Conservation (phyloP, 2,797 vertebrate species). For the Bradypus variegatus region DNA sequence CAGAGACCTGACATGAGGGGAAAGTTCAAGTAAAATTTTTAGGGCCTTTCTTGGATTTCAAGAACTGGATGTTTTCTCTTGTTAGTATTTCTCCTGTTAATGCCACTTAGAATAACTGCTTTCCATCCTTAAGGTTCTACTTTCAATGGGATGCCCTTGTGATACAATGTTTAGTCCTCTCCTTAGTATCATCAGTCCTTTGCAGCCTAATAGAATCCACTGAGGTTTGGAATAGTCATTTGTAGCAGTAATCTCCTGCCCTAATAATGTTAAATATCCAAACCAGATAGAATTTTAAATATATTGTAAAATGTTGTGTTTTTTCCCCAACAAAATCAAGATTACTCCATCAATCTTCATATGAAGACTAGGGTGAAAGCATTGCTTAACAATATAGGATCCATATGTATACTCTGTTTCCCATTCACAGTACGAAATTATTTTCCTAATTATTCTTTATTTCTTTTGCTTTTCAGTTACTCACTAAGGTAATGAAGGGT, state of each 20-base stretch:
- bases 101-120: not conserved
- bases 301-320: not conserved
- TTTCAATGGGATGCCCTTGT: not conserved
- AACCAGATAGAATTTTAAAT: not conserved
- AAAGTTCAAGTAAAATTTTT: constrained; percentile 2
- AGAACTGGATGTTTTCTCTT: not conserved
- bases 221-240: not conserved
- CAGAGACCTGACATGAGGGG: not conserved
- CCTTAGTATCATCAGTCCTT: not conserved
- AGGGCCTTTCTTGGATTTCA: constrained; percentile 12
- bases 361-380: not conserved
- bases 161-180: not conserved
- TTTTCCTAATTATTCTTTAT: not conserved
- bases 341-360: not conserved
- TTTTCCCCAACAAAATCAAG: constrained; percentile 23
- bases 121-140: not conserved
- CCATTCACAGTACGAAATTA: not conserved
- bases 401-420: not conserved
- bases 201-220: not conserved
- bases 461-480: constrained; percentile 14
- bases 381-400: not conserved
- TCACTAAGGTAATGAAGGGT: not conserved
- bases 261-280: not conserved
- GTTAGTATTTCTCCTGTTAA: not conserved
- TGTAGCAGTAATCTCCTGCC: not conserved